phyloP scores from a whole-genome alignment of 2,797 vertebrate genomes.

The Cuculus canorus region DNA sequence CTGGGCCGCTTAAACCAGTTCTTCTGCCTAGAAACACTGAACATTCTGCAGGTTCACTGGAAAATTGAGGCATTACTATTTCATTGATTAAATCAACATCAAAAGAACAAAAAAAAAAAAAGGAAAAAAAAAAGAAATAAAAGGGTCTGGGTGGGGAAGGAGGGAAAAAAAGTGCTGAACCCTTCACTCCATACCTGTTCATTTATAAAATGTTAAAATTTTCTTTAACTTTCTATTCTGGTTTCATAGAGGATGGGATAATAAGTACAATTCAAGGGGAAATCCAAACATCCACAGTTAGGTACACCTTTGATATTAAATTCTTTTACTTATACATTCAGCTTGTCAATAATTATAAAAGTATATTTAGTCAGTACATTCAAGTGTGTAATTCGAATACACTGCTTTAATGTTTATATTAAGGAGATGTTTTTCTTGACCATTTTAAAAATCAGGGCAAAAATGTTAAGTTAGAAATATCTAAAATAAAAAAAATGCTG shows the following conservation, averaged over 20 bases:
- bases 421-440: not conserved
- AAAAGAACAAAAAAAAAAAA: not conserved
- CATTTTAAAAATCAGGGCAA: not conserved
- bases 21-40: not conserved
- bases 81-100: not conserved
- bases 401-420: not conserved
- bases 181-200: fast-evolving
- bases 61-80: not conserved
- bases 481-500: not conserved
- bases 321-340: not conserved
- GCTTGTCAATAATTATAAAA: not conserved
- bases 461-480: not conserved
- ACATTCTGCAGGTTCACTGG: not conserved
- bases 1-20: not conserved
- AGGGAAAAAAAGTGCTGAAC: fast-evolving
- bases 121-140: not conserved
- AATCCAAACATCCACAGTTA: not conserved
- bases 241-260: not conserved
- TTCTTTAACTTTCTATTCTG: not conserved
- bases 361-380: not conserved
- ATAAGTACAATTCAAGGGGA: not conserved
- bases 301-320: not conserved
- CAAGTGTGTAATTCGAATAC: not conserved
- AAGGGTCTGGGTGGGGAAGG: too few species aligned
- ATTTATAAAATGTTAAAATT: not conserved